A percentile compares a stretch with the other conserved stretches of the same genome.
Evolutionary conservation across 2,888 invertebrate species (phyloP).

Genomic region (Hemicrepidius hirtus): DNA sequence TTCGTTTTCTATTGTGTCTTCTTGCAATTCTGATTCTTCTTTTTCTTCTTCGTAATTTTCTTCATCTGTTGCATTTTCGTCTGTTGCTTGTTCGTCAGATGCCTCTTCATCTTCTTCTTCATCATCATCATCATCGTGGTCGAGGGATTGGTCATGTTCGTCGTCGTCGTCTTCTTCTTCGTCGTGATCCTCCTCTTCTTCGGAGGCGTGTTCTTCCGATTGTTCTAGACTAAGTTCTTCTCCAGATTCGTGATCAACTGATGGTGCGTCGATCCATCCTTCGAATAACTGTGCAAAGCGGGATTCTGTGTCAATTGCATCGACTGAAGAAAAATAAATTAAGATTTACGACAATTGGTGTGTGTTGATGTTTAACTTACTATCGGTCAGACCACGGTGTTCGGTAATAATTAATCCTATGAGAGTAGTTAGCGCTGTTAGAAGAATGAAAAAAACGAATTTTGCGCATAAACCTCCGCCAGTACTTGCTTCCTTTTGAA

Average conservation of each 20-base stretch:
- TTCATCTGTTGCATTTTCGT: slow-evolving; percentile 56
- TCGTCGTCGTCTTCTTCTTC: slow-evolving; percentile 58
- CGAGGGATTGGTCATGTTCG: slow-evolving; percentile 37
- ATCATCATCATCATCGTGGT: slow-evolving; percentile 45
- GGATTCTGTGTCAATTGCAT: slow-evolving; percentile 78
- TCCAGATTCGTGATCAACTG: slow-evolving; percentile 71
- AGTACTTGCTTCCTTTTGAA: slow-evolving; percentile 84
- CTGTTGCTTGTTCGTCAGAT: slow-evolving; percentile 60
- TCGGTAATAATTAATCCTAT: slow-evolving; percentile 87
- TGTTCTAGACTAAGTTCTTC: slow-evolving; percentile 73
- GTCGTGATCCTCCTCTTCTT: slow-evolving; percentile 66
- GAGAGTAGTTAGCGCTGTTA: slow-evolving; percentile 82
- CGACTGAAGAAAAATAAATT: slow-evolving; percentile 70
- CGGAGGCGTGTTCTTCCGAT: slow-evolving; percentile 61
- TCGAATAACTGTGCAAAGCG: slow-evolving; percentile 84
- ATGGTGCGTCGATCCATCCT: slow-evolving; percentile 84
- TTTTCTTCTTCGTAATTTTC: slow-evolving; percentile 67
- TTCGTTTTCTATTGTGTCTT: slow-evolving; percentile 48
- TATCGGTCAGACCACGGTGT: slow-evolving; percentile 85
- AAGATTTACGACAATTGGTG: too few species aligned
- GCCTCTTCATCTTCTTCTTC: slow-evolving; percentile 59
- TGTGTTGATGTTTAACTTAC: slow-evolving; percentile 77
- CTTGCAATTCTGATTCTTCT: slow-evolving; percentile 52
- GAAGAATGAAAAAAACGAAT: slow-evolving; percentile 85
- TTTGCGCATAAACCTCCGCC: slow-evolving; percentile 91